Percentiles rank a stretch among this genome's conserved stretches.
phyloP scores from a whole-genome alignment of 2,113 vertebrate species.

The Ardeotis arabs region DNA sequence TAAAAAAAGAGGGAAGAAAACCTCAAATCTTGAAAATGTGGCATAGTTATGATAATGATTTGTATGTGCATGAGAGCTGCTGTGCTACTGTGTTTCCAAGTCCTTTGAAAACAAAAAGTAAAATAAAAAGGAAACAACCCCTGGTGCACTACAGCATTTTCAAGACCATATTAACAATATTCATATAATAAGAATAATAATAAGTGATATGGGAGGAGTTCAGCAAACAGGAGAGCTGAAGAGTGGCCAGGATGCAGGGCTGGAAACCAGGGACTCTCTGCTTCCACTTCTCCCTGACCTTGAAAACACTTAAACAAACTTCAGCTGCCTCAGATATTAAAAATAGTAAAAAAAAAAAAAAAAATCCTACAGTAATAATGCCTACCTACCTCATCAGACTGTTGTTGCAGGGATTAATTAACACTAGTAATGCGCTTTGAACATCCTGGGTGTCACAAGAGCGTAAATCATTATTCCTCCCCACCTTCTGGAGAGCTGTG shows the following conservation, averaged over 20 bases:
- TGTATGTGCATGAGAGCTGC: background rate
- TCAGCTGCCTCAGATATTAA: background rate
- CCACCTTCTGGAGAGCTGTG: background rate
- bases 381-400: background rate
- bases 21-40: background rate
- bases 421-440: background rate
- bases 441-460: background rate
- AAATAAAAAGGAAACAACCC: background rate
- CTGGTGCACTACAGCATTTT: background rate
- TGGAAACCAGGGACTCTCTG: background rate
- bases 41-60: background rate
- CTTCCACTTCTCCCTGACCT: background rate
- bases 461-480: background rate
- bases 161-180: background rate
- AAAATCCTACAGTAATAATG: background rate
- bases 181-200: background rate
- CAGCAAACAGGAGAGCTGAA: background rate
- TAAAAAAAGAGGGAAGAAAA: background rate
- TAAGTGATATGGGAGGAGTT: background rate
- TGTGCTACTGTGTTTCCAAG: background rate
- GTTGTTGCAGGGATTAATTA: background rate
- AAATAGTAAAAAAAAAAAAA: background rate
- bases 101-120: background rate
- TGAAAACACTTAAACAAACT: background rate
- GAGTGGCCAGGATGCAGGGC: background rate